Conservation (phyloP, 2,113 vertebrate genomes). For the Boulengeromyrus knoepffleri region DNA sequence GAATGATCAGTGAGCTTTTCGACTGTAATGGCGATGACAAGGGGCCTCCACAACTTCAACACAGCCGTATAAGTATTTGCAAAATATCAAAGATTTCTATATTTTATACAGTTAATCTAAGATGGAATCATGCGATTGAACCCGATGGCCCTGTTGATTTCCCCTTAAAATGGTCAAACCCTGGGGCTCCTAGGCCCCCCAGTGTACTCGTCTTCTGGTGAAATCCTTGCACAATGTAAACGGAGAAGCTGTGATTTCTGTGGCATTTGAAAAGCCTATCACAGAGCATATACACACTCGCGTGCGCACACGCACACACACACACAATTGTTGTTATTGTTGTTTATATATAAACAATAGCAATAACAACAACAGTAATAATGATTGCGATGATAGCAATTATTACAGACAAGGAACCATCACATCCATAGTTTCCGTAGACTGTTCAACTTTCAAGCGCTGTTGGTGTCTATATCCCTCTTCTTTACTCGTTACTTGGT, state of each 20-base stretch:
- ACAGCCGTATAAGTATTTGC: not conserved
- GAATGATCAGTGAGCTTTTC: not conserved
- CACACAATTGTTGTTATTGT: not conserved
- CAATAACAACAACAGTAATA: not conserved
- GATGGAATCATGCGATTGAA: not conserved
- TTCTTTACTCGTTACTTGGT: slow-evolving; percentile 11
- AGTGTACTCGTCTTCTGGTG: not conserved
- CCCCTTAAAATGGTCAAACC: not conserved
- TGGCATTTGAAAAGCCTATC: not conserved
- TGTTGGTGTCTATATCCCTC: not conserved
- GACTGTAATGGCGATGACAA: not conserved
- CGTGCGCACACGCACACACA: no score
- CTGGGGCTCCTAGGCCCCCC: not conserved
- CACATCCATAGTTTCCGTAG: slow-evolving; percentile 5
- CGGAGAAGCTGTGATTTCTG: not conserved
- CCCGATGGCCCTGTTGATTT: not conserved
- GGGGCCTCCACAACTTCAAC: not conserved
- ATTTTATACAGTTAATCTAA: not conserved
- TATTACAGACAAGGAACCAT: not conserved
- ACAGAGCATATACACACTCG: not conserved
- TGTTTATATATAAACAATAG: not conserved
- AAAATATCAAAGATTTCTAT: not conserved
- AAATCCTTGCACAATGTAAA: not conserved
- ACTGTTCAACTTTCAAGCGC: not conserved
- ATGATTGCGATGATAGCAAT: not conserved